These are phyloP conservation scores for Pygocentrus nattereri DNA, from an alignment of 2,797 vertebrate species.

Conservation along the genomic window DNA sequence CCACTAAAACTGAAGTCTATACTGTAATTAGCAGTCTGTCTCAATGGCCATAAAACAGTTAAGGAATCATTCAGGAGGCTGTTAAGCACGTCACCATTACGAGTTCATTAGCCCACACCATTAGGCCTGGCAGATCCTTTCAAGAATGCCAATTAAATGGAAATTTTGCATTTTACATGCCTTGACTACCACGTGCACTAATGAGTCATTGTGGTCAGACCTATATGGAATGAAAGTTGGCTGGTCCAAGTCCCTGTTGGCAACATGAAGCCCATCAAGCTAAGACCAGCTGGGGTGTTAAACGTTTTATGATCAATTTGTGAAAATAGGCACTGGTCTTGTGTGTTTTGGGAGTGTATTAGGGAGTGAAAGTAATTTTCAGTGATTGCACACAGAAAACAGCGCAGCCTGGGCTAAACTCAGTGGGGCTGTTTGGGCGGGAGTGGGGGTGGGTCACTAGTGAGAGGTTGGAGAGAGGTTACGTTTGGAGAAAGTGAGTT, in stretches of 20 bases:
- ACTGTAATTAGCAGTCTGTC: conserved; percentile 82
- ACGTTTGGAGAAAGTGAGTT: conserved; percentile 68
- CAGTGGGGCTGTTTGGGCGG: conserved; percentile 11
- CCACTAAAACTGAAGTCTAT: conserved; percentile 75
- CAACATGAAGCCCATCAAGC: conserved; percentile 13
- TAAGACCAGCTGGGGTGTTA: conserved; percentile 23
- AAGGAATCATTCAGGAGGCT: conserved; percentile 78
- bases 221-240: conserved; percentile 7
- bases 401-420: conserved; percentile 40
- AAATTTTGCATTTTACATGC: conserved; percentile 37
- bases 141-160: conserved; percentile 60
- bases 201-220: conserved; percentile 48
- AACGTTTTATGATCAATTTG: conserved; percentile 66
- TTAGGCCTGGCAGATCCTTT: conserved; percentile 70
- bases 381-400: conserved; percentile 59
- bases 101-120: conserved; percentile 82
- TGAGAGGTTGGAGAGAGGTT: conserved; percentile 69
- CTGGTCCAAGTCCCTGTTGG: background rate
- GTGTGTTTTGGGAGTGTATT: conserved; percentile 61
- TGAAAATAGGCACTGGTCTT: conserved; percentile 50
- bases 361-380: conserved; percentile 63
- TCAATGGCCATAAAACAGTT: conserved; percentile 84
- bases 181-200: conserved; percentile 40
- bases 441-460: conserved; percentile 47
- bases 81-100: conserved; percentile 82